Evolutionary conservation across 2,888 invertebrate genomes (phyloP).

Genomic region (Chloromyia formosa): DNA sequence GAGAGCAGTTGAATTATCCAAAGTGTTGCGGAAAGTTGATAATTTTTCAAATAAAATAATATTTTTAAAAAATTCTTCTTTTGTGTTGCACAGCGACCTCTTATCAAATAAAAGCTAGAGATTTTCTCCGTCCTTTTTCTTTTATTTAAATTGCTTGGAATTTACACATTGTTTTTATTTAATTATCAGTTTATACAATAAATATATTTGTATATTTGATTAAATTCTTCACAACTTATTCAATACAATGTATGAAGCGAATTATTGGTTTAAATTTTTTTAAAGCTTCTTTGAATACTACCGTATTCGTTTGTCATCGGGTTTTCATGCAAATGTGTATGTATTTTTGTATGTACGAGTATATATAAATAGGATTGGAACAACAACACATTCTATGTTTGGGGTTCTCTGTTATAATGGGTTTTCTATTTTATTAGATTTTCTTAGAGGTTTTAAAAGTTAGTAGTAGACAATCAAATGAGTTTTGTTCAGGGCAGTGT

Average conservation of each 20-base stretch:
- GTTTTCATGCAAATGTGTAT: slow-evolving; percentile 16
- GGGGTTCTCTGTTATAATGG: no score
- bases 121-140: background rate
- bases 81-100: no score
- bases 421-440: no score
- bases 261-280: slow-evolving; percentile 16
- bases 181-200: slow-evolving; percentile 1
- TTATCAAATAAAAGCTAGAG: no score
- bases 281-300: slow-evolving; percentile 29
- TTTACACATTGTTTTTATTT: slow-evolving; percentile 4
- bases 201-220: slow-evolving; percentile 3
- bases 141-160: slow-evolving; percentile 1
- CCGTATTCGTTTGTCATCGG: background rate
- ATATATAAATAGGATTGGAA: background rate
- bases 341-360: background rate
- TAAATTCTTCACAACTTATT: slow-evolving; percentile 18
- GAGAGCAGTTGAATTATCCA: no score
- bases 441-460: no score
- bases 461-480: background rate
- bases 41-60: no score
- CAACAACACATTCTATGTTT: no score
- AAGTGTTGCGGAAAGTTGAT: no score
- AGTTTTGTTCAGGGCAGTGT: slow-evolving; percentile 3
- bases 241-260: slow-evolving; percentile 22
- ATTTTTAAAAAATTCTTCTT: no score